Base-by-base conservation (phyloP, 2,888 invertebrate species). In the Leptinotarsa peninsularis region DNA sequence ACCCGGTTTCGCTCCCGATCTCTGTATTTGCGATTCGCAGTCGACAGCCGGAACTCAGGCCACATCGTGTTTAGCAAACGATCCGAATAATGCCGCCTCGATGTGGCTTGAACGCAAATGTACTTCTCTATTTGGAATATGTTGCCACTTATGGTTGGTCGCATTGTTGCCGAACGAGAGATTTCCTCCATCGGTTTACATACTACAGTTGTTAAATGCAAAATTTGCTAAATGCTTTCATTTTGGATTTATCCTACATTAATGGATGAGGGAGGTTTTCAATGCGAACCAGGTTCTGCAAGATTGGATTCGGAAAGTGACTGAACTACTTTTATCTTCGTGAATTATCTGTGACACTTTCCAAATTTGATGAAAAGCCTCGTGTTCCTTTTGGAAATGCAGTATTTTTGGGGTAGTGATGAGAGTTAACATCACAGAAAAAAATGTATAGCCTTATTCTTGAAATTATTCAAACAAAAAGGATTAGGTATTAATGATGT, bases 61-160 rank as follows among this genome's bases (percentile, higher is more conserved):
- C 54, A 27, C 58, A 49, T 23, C 58, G 49, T 70, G 70, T 70
- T 70, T 33, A 58, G 21, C 49, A 60, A 70, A 70, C 70, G 70
- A 70, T 21, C 49, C 58, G 70, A 58, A 49, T 70, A 70, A 70
- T 58, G 43, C 63, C 17, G 63, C 43, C 33, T 63, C 33, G 43
- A 27, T 60, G 60, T 23, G 27, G 60, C 21, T 23, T 21, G 27
- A 27, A 63, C 63, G 63, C 43, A 63, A 33, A 63, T 63, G 63
- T 63, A 63, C 63, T 63, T n/a, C 60, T 60, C 60, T 60, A 60
- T 63, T 43, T 43, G 63, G 43, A 63, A 63, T 33, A 63, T 63
- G 63, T 63, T 43, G 43, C 63, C 63, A 63, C 63, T 63, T 63
- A 43, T 13, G 63, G n/a, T 27, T n/a, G 58, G 58, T 58, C 21